phyloP scores from a whole-genome alignment of 2,113 vertebrate species.

The Pungitius pungitius region DNA sequence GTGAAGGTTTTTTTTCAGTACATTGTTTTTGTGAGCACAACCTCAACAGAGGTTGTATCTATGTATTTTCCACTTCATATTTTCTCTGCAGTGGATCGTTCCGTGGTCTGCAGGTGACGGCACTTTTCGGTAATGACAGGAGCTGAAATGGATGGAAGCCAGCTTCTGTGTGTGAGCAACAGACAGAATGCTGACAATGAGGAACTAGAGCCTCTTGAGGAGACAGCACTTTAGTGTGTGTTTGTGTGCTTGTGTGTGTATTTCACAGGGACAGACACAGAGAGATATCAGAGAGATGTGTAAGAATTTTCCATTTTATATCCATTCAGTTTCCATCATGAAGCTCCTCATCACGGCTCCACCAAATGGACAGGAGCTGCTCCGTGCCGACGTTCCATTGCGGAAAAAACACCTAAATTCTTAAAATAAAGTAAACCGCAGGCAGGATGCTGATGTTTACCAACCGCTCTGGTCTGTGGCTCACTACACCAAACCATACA shows the following conservation, averaged over 20 bases:
- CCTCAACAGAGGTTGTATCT: background rate
- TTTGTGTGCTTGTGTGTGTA: background rate
- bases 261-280: slow-evolving; percentile 11
- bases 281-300: slow-evolving; percentile 17
- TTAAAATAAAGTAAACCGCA: slow-evolving; percentile 35
- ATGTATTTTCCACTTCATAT: background rate
- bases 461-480: slow-evolving; percentile 52
- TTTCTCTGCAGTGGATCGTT: slow-evolving; percentile 43
- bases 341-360: background rate
- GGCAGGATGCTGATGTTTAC: slow-evolving; percentile 54
- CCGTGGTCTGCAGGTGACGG: slow-evolving; percentile 56
- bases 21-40: slow-evolving; percentile 6
- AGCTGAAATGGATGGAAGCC: slow-evolving; percentile 65
- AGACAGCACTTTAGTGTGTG: slow-evolving; percentile 36
- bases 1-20: background rate
- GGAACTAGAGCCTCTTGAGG: slow-evolving; percentile 52
- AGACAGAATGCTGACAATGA: slow-evolving; percentile 69
- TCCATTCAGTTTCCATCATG: slow-evolving; percentile 6
- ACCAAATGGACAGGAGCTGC: slow-evolving; percentile 20
- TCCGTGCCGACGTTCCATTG: slow-evolving; percentile 12
- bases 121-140: slow-evolving; percentile 63
- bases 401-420: slow-evolving; percentile 34
- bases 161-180: slow-evolving; percentile 40
- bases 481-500: slow-evolving; percentile 50
- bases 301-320: slow-evolving; percentile 11